These are phyloP conservation scores for Eupithecia abbreviata DNA, from an alignment of 2,888 invertebrate genomes.

Conservation along the genomic window DNA sequence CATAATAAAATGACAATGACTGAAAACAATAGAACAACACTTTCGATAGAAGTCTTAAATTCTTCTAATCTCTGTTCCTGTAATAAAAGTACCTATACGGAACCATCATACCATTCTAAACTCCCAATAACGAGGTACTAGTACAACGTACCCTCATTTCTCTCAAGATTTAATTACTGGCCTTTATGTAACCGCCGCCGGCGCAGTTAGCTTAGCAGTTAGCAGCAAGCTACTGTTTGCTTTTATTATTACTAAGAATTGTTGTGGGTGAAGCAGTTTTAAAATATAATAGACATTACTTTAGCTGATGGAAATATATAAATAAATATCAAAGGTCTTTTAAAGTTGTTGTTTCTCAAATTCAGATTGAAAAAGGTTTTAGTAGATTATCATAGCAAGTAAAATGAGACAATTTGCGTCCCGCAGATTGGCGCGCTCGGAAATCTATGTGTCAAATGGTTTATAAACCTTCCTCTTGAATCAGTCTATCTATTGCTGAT, in stretches of 20 bases:
- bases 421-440: too few species aligned
- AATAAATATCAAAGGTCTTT: not conserved
- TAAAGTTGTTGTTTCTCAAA: not conserved
- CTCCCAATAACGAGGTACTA: slow-evolving; percentile 24
- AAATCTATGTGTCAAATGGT: too few species aligned
- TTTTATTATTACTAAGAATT: slow-evolving; percentile 54
- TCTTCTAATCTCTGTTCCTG: too few species aligned
- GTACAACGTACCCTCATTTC: slow-evolving; percentile 43
- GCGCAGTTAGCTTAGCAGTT: slow-evolving; percentile 28
- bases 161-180: slow-evolving; percentile 75
- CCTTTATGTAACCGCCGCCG: slow-evolving; percentile 56
- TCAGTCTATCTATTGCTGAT: too few species aligned
- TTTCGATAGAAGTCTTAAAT: too few species aligned
- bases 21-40: too few species aligned
- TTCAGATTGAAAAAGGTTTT: not conserved
- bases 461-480: too few species aligned
- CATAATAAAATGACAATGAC: too few species aligned
- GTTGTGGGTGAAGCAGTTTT: slow-evolving; percentile 17
- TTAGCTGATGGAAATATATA: not conserved
- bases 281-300: not conserved
- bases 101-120: slow-evolving; percentile 26
- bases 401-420: not conserved
- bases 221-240: slow-evolving; percentile 54
- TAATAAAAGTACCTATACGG: slow-evolving; percentile 24
- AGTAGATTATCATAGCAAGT: not conserved